phyloP scores from a whole-genome alignment of 2,797 vertebrate genomes.

The Erethizon dorsatum region DNA sequence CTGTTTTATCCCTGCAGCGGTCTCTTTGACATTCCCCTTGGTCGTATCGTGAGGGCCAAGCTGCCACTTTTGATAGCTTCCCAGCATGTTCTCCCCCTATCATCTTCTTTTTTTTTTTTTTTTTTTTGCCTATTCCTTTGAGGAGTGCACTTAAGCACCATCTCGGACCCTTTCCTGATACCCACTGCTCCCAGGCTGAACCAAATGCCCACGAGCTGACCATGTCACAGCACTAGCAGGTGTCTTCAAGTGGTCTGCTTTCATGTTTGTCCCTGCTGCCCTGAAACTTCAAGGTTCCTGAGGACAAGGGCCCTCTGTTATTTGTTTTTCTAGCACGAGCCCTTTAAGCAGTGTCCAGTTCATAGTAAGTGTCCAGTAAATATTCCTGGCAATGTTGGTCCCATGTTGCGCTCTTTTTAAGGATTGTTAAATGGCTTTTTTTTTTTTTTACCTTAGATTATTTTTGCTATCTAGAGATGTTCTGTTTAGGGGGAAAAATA shows the following conservation, averaged over 20 bases:
- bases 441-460: not conserved
- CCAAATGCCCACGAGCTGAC: not conserved
- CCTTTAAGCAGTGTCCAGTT: not conserved
- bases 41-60: not conserved
- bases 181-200: not conserved
- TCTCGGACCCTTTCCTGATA: not conserved
- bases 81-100: not conserved
- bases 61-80: not conserved
- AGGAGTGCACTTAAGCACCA: not conserved
- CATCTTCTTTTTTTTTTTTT: not conserved
- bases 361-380: not conserved
- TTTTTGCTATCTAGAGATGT: not conserved
- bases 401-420: not conserved
- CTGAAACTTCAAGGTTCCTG: not conserved
- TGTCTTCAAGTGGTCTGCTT: not conserved
- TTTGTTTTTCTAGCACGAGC: not conserved
- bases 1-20: not conserved
- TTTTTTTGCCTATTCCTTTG: not conserved
- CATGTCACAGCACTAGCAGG: not conserved
- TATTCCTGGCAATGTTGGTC: not conserved
- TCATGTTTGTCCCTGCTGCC: not conserved
- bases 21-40: not conserved
- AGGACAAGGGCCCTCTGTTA: not conserved
- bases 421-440: not conserved
- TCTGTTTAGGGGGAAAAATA: not conserved